Evolutionary conservation across 2,888 invertebrate genomes (phyloP).

Genomic region (Mesorhabditis spiculigera): DNA sequence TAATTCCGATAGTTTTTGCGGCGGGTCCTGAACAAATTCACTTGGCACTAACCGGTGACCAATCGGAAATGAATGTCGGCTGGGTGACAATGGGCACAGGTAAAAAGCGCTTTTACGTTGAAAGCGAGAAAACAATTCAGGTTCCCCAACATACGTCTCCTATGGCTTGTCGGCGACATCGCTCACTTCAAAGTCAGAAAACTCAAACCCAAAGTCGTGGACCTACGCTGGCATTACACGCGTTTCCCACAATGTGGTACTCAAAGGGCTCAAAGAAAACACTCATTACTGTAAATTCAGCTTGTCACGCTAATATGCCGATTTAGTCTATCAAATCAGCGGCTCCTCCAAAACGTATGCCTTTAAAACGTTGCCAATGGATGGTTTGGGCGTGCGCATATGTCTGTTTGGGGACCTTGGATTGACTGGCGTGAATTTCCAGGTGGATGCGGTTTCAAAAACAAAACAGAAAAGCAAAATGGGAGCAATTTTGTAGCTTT

Average conservation of each 20-base stretch:
- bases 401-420: no score
- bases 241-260: conserved; percentile 74
- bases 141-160: conserved; percentile 17
- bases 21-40: conserved; percentile 45
- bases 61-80: conserved; percentile 40
- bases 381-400: conserved; percentile 8
- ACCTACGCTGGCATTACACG: conserved; percentile 29
- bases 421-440: no score
- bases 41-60: conserved; percentile 37
- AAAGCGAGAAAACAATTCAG: conserved; percentile 11
- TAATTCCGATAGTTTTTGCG: no score
- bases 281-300: conserved; percentile 39
- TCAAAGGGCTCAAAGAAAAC: conserved; percentile 59
- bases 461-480: no score
- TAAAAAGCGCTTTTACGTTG: conserved; percentile 10
- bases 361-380: conserved; percentile 68
- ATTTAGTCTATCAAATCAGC: conserved; percentile 58
- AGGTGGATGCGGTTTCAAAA: no score
- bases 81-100: conserved; percentile 44
- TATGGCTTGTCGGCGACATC: conserved; percentile 13
- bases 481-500: conserved; percentile 74
- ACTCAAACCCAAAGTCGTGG: conserved; percentile 21
- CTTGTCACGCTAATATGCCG: neutral
- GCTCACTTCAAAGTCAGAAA: conserved; percentile 8
- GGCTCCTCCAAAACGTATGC: conserved; percentile 70